phyloP scores from a whole-genome alignment of 2,797 vertebrate species.

The Onychomys leucogaster region DNA sequence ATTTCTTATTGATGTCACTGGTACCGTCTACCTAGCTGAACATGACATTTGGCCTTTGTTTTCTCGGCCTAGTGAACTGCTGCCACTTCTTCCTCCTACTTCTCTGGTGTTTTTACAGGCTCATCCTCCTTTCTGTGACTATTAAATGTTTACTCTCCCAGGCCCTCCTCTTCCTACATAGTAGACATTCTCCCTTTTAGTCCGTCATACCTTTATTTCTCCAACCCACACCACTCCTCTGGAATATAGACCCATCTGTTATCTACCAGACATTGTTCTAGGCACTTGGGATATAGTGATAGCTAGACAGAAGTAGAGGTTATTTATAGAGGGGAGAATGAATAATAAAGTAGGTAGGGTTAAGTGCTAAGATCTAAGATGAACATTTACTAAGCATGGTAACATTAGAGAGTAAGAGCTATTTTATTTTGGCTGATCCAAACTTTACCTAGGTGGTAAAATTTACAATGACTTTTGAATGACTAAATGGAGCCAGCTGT shows the following conservation, averaged over 20 bases:
- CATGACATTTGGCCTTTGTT: conserved; percentile 11
- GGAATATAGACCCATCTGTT: conserved; percentile 17
- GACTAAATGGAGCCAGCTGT: conserved; percentile 18
- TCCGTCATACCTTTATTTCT: conserved; percentile 48
- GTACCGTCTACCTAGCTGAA: background rate
- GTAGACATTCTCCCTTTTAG: conserved; percentile 21
- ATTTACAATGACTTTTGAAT: conserved; percentile 47
- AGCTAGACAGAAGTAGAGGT: background rate
- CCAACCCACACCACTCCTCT: background rate
- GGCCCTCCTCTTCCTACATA: background rate
- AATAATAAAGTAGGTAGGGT: background rate
- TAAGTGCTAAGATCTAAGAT: conserved; percentile 15
- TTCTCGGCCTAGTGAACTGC: background rate
- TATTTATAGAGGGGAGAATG: background rate
- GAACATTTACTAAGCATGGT: background rate
- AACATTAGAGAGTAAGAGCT: background rate
- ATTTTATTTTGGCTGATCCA: background rate
- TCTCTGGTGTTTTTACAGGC: conserved; percentile 55
- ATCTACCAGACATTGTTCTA: background rate
- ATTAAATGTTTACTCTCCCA: background rate
- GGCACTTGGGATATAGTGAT: background rate
- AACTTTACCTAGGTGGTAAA: conserved; percentile 29
- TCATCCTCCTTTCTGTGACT: conserved; percentile 39
- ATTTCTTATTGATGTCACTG: background rate
- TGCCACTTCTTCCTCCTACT: background rate